Evolutionary conservation across 2,797 vertebrate genomes (phyloP).

Genomic region (Ispidina lecontei): DNA sequence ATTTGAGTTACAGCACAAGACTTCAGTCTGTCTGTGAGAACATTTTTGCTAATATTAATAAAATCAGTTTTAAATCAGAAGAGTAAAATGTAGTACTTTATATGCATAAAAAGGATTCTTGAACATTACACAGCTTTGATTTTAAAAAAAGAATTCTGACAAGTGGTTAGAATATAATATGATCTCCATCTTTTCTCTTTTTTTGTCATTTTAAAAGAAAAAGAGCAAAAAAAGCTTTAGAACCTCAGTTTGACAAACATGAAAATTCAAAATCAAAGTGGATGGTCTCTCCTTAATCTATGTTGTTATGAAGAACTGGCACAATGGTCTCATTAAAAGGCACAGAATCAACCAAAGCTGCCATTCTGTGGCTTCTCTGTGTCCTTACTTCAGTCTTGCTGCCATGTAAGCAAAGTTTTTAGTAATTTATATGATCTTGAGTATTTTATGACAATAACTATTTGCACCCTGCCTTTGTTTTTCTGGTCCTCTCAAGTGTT

Average conservation of each 20-base stretch:
- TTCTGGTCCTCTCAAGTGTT: not conserved
- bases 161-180: slow-evolving; percentile 19
- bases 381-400: not conserved
- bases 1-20: slow-evolving; percentile 44
- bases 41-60: slow-evolving; percentile 56
- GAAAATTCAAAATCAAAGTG: slow-evolving; percentile 19
- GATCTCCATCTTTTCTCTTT: not conserved
- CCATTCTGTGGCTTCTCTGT: not conserved
- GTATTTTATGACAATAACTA: not conserved
- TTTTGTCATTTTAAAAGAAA: slow-evolving; percentile 21
- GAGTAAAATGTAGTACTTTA: slow-evolving; percentile 1
- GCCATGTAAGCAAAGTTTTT: not conserved
- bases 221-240: not conserved
- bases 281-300: not conserved
- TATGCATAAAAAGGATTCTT: slow-evolving; percentile 18
- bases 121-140: slow-evolving; percentile 43
- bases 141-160: slow-evolving; percentile 16
- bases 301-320: not conserved
- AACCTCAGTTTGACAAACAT: slow-evolving; percentile 24
- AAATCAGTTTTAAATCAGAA: slow-evolving; percentile 50
- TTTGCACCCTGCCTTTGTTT: slow-evolving; percentile 7
- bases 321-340: not conserved
- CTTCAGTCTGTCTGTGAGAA: slow-evolving; percentile 16
- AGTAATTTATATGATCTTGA: not conserved
- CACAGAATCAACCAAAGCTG: not conserved